Evolutionary conservation across 2,888 invertebrate genomes (phyloP).

Genomic region (Clivina fossor): DNA sequence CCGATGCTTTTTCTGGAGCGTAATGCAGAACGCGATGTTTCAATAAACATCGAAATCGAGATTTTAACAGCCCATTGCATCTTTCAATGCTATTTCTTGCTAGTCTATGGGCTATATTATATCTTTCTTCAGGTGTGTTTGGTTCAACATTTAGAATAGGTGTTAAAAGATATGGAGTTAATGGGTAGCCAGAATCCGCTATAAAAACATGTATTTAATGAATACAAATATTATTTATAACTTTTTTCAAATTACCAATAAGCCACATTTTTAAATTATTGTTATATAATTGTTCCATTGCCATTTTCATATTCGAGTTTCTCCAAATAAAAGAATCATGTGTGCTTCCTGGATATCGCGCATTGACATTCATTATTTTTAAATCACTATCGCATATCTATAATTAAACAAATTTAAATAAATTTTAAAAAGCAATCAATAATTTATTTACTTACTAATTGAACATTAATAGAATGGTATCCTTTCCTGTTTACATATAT

Average conservation of each 20-base stretch:
- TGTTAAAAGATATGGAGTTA: constrained; percentile 36
- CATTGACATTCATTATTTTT: constrained; percentile 38
- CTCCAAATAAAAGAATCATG: constrained; percentile 40
- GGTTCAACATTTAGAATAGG: constrained; percentile 24
- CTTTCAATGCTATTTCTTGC: constrained; percentile 36
- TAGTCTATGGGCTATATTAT: constrained; percentile 32
- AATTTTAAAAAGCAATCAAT: constrained; percentile 9
- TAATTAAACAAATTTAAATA: constrained; percentile 22
- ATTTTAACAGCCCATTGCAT: constrained; percentile 38
- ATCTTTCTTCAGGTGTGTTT: constrained; percentile 26
- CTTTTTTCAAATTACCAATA: constrained; percentile 6
- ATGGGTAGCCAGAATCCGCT: constrained; percentile 39
- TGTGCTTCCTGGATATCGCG: constrained; percentile 38
- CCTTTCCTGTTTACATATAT: constrained; percentile 42
- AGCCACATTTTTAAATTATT: too few relatives aligned
- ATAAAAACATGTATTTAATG: not conserved
- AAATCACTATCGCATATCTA: constrained; percentile 36
- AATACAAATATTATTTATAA: not conserved
- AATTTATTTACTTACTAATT: constrained; percentile 38
- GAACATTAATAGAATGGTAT: constrained; percentile 44
- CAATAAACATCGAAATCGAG: constrained; percentile 38
- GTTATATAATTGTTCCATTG: too few relatives aligned
- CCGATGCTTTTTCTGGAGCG: constrained; percentile 30
- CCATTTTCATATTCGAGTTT: too few relatives aligned
- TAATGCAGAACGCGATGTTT: constrained; percentile 40